A percentile compares a stretch with the other conserved stretches of the same genome.
Evolutionary conservation across 2,113 vertebrate genomes (phyloP).

Genomic region (Andinoacara biseriatus): DNA sequence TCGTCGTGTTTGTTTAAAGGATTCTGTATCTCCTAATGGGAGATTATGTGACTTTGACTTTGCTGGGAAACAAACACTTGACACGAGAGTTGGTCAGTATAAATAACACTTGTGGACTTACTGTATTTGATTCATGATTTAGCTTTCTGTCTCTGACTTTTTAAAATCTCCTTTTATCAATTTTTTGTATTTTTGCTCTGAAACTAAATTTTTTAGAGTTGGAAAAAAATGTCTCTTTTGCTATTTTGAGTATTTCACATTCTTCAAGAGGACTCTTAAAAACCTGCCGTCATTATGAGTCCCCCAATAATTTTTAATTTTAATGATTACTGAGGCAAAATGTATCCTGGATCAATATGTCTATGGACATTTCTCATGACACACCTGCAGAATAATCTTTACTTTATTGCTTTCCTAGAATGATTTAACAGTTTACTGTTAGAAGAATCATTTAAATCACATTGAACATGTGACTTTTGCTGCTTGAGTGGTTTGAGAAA

Average conservation of each 20-base stretch:
- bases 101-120: conserved; percentile 12
- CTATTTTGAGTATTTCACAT: not conserved
- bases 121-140: conserved; percentile 38
- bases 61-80: conserved; percentile 35
- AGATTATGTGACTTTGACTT: conserved; percentile 41
- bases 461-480: not conserved
- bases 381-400: not conserved
- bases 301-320: not conserved
- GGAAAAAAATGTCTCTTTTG: not conserved
- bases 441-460: not conserved
- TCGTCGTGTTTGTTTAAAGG: conserved; percentile 32
- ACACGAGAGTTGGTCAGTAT: conserved; percentile 14
- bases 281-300: not conserved
- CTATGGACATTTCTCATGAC: not conserved
- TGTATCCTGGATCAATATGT: too few species aligned
- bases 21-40: conserved; percentile 26
- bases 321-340: not conserved
- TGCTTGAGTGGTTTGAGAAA: not conserved
- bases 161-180: not conserved
- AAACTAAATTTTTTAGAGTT: not conserved
- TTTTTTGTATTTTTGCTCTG: not conserved
- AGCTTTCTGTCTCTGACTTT: not conserved
- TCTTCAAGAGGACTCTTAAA: not conserved
- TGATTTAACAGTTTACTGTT: not conserved
- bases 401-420: not conserved